Evolutionary conservation across 2,113 vertebrate species (phyloP), one percentile per base, ranked within the genome.

Genomic region (Vireo altiloquus): DNA sequence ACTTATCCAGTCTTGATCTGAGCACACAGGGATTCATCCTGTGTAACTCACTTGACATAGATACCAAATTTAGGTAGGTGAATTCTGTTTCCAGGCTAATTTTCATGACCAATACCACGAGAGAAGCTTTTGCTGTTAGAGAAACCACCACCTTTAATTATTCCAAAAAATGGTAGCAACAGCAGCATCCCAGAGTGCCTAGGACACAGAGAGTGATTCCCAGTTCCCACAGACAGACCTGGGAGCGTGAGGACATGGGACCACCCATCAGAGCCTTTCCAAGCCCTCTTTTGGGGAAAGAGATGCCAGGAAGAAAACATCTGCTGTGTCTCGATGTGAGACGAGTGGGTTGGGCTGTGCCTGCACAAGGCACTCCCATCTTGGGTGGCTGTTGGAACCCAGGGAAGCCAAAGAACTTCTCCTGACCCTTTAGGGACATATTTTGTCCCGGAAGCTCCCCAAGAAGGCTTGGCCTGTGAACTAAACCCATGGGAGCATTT

Each of bases 221-320:
- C 25, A 16, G 10, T 13, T 60, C 8, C 1, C 4, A 49, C 54
- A 60, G 31, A 37, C 31, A 49, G 40, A 39, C 9, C 2, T 0
- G 1, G 49, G 19, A n/a, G 2, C 1, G 0, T 39, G 15, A n/a
- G 53, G n/a, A 30, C 30, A 27, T 0, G 0, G 20, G 12, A 56
- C 4, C 49, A 50, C 35, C 18, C 50, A 33, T 31, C 15, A 18
- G 30, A 30, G 28, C 37, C 21, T 82, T 81, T 69, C 74, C 30
- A 57, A n/a, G n/a, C 25, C 42, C 8, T 92, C 68, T 87, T 75
- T 69, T 92, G 88, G 61, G 95, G 89, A 89, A 92, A 92, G 68
- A 96, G 60, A 66, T 64, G 83, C 14, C 47, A 49, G 56, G 7
- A 25, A 59, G 21, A 39, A 78, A 81, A 22, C 65, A 33, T 24